Conservation (phyloP, 1,140 invertebrate species). For the Bradysia coprophila region DNA sequence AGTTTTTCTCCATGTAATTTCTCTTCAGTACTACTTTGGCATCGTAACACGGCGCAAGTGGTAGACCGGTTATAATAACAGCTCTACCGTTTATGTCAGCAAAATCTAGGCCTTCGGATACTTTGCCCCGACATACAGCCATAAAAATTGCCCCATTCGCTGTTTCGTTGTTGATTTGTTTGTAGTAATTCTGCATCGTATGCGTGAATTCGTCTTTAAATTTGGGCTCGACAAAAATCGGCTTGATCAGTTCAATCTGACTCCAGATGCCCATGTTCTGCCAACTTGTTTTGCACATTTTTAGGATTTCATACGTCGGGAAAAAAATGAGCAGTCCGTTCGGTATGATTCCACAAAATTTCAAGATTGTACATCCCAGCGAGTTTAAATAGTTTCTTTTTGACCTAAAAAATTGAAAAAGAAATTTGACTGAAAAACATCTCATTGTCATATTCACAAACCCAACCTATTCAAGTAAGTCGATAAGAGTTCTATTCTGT, state of each 20-base stretch:
- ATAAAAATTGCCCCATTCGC: conserved; percentile 81
- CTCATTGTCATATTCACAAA: neutral
- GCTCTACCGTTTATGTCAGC: conserved; percentile 86
- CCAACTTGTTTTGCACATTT: conserved; percentile 61
- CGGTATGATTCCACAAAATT: conserved; percentile 71
- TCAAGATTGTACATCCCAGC: conserved; percentile 62
- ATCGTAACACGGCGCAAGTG: conserved; percentile 85
- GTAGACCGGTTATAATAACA: conserved; percentile 90
- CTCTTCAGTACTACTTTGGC: conserved; percentile 82
- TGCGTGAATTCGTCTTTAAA: conserved; percentile 61
- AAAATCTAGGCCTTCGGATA: conserved; percentile 96
- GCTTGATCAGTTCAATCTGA: conserved; percentile 51
- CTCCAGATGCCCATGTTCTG: conserved; percentile 66
- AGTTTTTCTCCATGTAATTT: conserved; percentile 78
- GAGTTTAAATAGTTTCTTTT: conserved; percentile 66
- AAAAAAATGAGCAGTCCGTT: conserved; percentile 93
- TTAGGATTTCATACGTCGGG: conserved; percentile 89
- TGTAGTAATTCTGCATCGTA: conserved; percentile 73
- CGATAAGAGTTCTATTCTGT: conserved; percentile 62
- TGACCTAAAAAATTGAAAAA: conserved; percentile 29
- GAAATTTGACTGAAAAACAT: neutral
- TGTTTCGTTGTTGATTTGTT: conserved; percentile 55
- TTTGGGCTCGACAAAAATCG: conserved; percentile 73
- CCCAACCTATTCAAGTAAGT: conserved; percentile 62
- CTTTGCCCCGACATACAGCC: conserved; percentile 92